These are phyloP conservation scores for Poeciliopsis presidionis DNA, from an alignment of 2,797 vertebrate species.

Conservation along the genomic window DNA sequence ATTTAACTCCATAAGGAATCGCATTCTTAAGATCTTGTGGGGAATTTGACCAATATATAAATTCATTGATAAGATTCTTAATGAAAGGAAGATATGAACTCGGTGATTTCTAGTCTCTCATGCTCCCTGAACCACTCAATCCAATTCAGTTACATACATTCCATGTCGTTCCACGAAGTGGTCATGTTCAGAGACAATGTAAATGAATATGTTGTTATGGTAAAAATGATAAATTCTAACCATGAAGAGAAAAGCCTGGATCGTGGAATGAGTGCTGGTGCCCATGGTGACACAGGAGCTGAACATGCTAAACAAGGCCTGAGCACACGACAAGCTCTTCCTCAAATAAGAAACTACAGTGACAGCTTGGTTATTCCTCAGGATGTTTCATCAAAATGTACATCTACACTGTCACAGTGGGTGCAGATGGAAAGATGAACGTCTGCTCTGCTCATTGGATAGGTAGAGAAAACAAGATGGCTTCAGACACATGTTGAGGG, in stretches of 20 bases:
- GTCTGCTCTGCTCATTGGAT: background rate
- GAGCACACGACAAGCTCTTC: background rate
- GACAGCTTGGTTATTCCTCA: constrained; percentile 6
- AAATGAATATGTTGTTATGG: background rate
- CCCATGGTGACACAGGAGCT: background rate
- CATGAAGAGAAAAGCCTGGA: background rate
- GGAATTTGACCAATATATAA: background rate
- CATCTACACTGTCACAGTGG: background rate
- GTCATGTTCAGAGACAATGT: background rate
- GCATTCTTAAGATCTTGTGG: background rate
- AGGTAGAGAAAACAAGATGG: constrained; percentile 6
- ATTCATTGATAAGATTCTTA: background rate
- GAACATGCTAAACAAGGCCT: background rate
- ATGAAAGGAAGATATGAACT: background rate
- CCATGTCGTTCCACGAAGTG: background rate
- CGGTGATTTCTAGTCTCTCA: background rate
- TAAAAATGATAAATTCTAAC: background rate
- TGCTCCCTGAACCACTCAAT: background rate
- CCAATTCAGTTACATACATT: background rate
- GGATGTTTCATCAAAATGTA: background rate
- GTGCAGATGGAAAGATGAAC: constrained; percentile 2
- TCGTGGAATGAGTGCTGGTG: background rate
- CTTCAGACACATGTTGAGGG: constrained; percentile 9
- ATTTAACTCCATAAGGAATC: background rate
- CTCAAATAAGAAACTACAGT: background rate